These are phyloP conservation scores for Lasioglossum leucozonium DNA, from an alignment of 2,888 invertebrate genomes.

Conservation along the genomic window DNA sequence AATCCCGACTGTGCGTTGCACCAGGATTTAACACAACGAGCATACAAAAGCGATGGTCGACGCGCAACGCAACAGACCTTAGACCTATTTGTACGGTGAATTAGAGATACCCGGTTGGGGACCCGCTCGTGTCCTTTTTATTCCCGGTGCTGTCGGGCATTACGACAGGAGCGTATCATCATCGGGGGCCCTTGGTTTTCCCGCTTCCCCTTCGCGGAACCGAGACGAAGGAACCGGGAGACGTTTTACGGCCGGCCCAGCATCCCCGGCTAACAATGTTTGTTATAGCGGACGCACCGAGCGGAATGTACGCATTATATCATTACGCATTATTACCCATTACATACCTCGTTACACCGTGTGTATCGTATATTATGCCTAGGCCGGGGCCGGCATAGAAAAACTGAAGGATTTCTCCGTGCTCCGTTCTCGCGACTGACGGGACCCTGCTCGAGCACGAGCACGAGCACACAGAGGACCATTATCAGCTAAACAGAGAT, in stretches of 20 bases:
- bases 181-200: constrained; percentile 1
- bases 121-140: not conserved
- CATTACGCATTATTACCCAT: constrained; percentile 79
- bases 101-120: not conserved
- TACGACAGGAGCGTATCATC: constrained; percentile 26
- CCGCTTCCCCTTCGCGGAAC: constrained; percentile 25
- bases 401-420: constrained; percentile 61
- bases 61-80: not conserved
- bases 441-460: constrained; percentile 54
- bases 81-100: constrained; percentile 8
- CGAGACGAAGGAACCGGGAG: constrained; percentile 35
- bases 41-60: not conserved
- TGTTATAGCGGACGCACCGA: constrained; percentile 70
- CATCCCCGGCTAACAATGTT: constrained; percentile 69
- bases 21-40: not conserved
- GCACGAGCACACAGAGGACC: constrained; percentile 52
- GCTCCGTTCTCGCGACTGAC: constrained; percentile 55
- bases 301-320: constrained; percentile 76
- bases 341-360: constrained; percentile 78
- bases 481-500: constrained; percentile 62
- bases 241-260: constrained; percentile 37
- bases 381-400: constrained; percentile 57
- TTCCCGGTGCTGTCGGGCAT: not conserved
- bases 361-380: constrained; percentile 71
- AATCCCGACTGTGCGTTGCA: not conserved